These are phyloP conservation scores for Grallaria varia DNA, from an alignment of 2,113 vertebrate species.

Conservation along the genomic window DNA sequence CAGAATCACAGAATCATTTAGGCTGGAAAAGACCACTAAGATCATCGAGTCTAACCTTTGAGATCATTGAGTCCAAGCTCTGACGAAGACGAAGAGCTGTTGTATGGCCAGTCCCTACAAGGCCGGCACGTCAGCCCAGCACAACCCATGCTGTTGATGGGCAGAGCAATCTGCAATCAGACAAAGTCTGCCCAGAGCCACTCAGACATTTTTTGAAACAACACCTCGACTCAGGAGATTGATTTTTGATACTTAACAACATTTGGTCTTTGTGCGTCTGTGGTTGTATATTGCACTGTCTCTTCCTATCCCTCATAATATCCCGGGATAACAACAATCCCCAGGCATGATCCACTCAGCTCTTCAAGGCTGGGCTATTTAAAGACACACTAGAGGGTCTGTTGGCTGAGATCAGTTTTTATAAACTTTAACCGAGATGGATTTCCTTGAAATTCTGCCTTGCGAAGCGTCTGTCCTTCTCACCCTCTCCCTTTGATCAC, in stretches of 20 bases:
- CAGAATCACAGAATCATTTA: background rate
- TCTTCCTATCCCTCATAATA: background rate
- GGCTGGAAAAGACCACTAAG: background rate
- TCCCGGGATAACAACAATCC: background rate
- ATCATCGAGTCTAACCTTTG: background rate
- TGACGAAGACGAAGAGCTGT: background rate
- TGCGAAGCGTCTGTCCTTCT: background rate
- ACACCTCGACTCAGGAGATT: background rate
- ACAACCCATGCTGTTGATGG: background rate
- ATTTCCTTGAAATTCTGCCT: conserved; percentile 14
- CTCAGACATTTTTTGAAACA: background rate
- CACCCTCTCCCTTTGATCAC: background rate
- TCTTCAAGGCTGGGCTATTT: background rate
- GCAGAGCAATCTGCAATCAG: background rate
- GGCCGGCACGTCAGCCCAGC: background rate
- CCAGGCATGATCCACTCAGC: background rate
- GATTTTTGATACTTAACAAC: background rate
- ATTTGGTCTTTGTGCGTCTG: background rate
- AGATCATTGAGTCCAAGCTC: accelerated
- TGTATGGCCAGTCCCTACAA: background rate
- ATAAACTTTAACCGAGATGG: background rate
- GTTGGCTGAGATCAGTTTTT: background rate
- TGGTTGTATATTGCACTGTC: background rate
- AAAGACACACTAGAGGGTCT: background rate
- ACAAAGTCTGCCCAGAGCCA: background rate